These are phyloP conservation scores for Magallana angulata DNA, from an alignment of 1,140 invertebrate species.

Conservation along the genomic window DNA sequence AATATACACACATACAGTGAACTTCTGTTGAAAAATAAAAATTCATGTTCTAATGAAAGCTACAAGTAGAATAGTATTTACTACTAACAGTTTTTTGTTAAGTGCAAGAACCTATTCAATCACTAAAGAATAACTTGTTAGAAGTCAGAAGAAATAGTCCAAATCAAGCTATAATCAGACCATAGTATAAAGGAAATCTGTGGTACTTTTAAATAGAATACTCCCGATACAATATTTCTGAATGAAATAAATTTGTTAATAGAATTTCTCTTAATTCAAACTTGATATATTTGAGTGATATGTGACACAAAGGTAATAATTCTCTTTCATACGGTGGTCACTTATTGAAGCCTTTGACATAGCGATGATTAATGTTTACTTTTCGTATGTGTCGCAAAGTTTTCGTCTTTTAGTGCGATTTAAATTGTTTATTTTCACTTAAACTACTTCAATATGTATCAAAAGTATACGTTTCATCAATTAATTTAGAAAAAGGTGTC, in stretches of 20 bases:
- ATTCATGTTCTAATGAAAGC: too few relatives aligned
- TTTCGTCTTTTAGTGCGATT: slow-evolving; percentile 11
- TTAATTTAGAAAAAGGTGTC: slow-evolving; percentile 22
- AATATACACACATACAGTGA: too few relatives aligned
- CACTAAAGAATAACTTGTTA: too few relatives aligned
- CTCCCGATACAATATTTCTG: not conserved
- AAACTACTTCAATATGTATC: slow-evolving; percentile 20
- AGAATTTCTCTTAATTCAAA: not conserved
- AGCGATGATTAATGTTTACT: slow-evolving; percentile 29
- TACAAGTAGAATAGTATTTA: too few relatives aligned
- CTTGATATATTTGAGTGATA: not conserved
- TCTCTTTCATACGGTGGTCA: slow-evolving; percentile 1
- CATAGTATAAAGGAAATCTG: too few relatives aligned
- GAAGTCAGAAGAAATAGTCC: too few relatives aligned
- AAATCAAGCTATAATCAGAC: too few relatives aligned
- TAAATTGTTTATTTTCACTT: slow-evolving; percentile 31
- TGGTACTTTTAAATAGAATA: too few relatives aligned
- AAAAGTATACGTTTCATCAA: slow-evolving; percentile 31
- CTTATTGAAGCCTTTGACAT: not conserved
- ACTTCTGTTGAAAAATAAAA: too few relatives aligned
- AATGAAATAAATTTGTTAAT: not conserved
- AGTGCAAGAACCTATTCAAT: too few relatives aligned
- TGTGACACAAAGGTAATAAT: not conserved
- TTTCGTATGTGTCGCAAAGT: not conserved
- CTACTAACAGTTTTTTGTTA: too few relatives aligned